Evolutionary conservation across 2,113 vertebrate species (phyloP).

Genomic region (Salvelinus alpinus): DNA sequence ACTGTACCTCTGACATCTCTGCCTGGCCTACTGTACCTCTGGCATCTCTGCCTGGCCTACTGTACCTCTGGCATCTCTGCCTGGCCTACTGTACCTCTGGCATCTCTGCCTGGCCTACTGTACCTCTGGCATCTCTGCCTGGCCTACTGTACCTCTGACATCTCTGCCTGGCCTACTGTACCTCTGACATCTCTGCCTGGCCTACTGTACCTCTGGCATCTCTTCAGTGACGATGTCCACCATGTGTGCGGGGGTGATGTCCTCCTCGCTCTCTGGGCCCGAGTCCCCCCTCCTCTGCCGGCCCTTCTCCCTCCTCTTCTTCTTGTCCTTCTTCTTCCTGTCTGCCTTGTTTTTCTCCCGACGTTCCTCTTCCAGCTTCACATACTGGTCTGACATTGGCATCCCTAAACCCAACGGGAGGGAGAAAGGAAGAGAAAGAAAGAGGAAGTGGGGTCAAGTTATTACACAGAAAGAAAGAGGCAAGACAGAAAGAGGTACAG

Average conservation of each 20-base stretch:
- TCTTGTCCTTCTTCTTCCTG: constrained; percentile 89
- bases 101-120: no score
- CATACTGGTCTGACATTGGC: constrained; percentile 94
- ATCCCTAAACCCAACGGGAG: constrained; percentile 74
- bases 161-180: no score
- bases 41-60: no score
- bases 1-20: no score
- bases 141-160: no score
- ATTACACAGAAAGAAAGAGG: not conserved
- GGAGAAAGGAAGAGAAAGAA: not conserved
- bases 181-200: no score
- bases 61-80: no score
- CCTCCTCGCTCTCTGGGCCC: constrained; percentile 92
- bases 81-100: no score
- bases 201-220: constrained; percentile 90
- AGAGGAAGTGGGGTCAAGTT: not conserved
- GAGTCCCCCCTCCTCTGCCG: constrained; percentile 81
- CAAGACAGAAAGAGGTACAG: not conserved
- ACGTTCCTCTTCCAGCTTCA: constrained; percentile 92
- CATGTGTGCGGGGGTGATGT: constrained; percentile 90
- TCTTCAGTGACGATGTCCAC: constrained; percentile 97
- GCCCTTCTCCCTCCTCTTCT: constrained; percentile 81
- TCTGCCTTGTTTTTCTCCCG: constrained; percentile 88
- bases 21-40: no score
- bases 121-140: no score